Conservation (phyloP, 2,888 invertebrate genomes). For the Ormyrus thymus region DNA sequence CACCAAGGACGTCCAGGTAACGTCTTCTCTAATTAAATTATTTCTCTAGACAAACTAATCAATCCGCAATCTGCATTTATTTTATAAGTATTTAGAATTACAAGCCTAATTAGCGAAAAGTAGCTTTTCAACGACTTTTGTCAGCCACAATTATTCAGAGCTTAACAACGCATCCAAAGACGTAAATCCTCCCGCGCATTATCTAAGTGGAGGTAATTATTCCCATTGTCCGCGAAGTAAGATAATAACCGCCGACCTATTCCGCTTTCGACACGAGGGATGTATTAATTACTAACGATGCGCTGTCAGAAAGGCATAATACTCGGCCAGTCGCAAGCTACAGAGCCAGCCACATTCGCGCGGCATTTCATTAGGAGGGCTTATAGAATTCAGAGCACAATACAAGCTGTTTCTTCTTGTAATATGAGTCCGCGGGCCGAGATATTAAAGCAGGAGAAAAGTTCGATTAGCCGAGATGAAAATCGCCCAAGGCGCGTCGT, state of each 20-base stretch:
- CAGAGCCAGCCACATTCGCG: slow-evolving; percentile 11
- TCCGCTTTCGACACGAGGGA: background rate
- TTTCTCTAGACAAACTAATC: too few relatives aligned
- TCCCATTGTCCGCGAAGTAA: slow-evolving; percentile 8
- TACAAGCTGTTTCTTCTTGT: too few relatives aligned
- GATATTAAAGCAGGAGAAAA: too few relatives aligned
- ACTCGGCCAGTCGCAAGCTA: slow-evolving; percentile 17
- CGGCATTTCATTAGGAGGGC: background rate
- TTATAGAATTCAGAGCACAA: too few relatives aligned
- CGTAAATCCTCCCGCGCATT: background rate
- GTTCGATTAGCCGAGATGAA: background rate
- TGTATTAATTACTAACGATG: slow-evolving; percentile 12
- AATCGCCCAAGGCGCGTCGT: slow-evolving; percentile 3
- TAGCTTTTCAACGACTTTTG: slow-evolving; percentile 7
- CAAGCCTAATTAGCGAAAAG: too few relatives aligned
- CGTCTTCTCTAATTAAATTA: slow-evolving; percentile 49
- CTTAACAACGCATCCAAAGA: slow-evolving; percentile 1
- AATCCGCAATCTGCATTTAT: too few relatives aligned
- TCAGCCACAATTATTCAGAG: background rate
- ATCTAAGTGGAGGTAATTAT: slow-evolving; percentile 3
- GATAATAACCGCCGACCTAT: slow-evolving; percentile 33
- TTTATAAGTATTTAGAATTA: too few relatives aligned
- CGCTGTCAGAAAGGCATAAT: slow-evolving; percentile 2
- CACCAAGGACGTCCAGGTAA: slow-evolving; percentile 88
- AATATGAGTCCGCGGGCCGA: too few relatives aligned